Percentiles rank a stretch among this genome's conserved stretches.
Evolutionary conservation across 2,113 vertebrate genomes (phyloP).

Genomic region (Oriolus oriolus): DNA sequence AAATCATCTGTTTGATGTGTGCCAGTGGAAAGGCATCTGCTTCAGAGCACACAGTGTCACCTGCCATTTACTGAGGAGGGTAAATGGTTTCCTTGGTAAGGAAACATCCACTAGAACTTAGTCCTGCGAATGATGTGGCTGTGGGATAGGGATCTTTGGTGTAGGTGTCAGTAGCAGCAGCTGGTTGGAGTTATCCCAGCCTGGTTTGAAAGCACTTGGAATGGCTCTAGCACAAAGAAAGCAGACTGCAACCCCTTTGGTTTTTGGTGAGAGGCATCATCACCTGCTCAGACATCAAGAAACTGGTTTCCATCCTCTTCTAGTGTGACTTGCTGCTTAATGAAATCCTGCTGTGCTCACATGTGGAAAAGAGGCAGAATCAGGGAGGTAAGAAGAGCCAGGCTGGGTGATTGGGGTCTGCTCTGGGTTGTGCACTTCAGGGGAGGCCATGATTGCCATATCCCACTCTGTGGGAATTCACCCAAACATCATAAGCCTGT

Average conservation of each 20-base stretch:
- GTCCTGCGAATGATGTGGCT: not conserved
- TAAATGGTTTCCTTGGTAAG: not conserved
- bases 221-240: not conserved
- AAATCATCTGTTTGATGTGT: not conserved
- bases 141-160: not conserved
- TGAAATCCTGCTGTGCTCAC: not conserved
- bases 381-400: not conserved
- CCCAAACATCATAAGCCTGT: not conserved
- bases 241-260: not conserved
- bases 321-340: not conserved
- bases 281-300: not conserved
- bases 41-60: not conserved
- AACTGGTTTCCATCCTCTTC: not conserved
- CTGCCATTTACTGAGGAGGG: not conserved
- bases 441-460: not conserved
- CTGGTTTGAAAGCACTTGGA: not conserved
- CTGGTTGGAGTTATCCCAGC: not conserved
- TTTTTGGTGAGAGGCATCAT: not conserved
- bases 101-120: not conserved
- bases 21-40: not conserved
- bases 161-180: not conserved
- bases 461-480: not conserved
- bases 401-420: not conserved
- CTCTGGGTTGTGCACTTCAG: not conserved
- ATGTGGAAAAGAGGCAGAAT: not conserved